phyloP scores from a whole-genome alignment of 2,797 vertebrate species.

The Cossypha niveicapilla region DNA sequence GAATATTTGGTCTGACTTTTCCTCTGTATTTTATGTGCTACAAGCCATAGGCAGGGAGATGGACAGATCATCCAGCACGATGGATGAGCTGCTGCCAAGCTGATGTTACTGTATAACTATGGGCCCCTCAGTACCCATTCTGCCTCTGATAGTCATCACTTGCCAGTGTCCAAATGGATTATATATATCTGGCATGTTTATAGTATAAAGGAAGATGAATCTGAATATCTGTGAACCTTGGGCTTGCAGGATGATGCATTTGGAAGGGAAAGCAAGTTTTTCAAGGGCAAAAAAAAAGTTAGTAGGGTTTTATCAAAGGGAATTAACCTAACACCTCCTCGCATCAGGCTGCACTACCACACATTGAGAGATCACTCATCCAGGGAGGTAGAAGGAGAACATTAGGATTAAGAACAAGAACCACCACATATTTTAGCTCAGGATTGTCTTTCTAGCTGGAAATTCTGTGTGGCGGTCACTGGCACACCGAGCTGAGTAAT shows the following conservation, averaged over 20 bases:
- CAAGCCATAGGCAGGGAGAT: conserved; percentile 22
- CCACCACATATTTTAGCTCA: neutral
- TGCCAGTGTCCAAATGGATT: conserved; percentile 60
- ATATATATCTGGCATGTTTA: conserved; percentile 58
- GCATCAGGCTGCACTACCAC: neutral
- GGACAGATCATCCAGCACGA: conserved; percentile 56
- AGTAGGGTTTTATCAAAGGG: conserved; percentile 13
- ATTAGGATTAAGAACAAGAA: neutral
- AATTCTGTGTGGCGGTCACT: neutral
- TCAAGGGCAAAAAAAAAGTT: conserved; percentile 46
- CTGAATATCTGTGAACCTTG: conserved; percentile 55
- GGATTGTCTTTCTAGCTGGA: neutral
- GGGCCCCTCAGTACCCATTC: conserved; percentile 61
- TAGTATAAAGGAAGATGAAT: conserved; percentile 53
- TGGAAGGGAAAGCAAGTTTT: conserved; percentile 38
- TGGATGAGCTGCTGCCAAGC: conserved; percentile 56
- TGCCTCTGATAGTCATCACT: conserved; percentile 57
- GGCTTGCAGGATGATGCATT: conserved; percentile 34
- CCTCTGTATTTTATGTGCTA: neutral
- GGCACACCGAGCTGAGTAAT: neutral
- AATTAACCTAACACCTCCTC: conserved; percentile 30
- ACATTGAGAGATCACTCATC: neutral
- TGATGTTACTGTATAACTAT: conserved; percentile 38
- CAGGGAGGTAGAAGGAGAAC: neutral
- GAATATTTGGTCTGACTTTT: conserved; percentile 21